phyloP scores from a whole-genome alignment of 2,888 invertebrate genomes.

The Adela reaumurella region DNA sequence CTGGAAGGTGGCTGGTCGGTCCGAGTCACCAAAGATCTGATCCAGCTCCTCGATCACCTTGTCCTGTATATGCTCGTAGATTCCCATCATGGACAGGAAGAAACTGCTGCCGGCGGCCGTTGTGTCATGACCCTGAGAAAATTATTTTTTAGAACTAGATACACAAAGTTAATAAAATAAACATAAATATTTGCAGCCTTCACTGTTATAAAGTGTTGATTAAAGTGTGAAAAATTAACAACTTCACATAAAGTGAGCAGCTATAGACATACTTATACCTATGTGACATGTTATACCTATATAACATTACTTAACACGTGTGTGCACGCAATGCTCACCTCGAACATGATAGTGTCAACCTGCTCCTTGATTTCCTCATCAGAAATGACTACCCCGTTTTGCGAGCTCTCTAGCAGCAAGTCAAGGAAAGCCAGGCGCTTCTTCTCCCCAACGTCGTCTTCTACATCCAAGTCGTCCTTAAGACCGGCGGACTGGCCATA shows the following conservation, averaged over 20 bases:
- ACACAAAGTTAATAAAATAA: too few relatives aligned
- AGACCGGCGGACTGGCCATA: conserved; percentile 70
- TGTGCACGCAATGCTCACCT: conserved; percentile 61
- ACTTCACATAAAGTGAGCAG: too few relatives aligned
- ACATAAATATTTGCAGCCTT: too few relatives aligned
- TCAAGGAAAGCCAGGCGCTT: conserved; percentile 85
- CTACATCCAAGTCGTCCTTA: conserved; percentile 78
- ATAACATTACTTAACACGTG: too few relatives aligned
- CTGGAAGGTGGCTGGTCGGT: conserved; percentile 73
- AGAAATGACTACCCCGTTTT: conserved; percentile 66
- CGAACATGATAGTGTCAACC: conserved; percentile 84
- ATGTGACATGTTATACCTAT: too few relatives aligned
- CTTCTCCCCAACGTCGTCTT: conserved; percentile 77
- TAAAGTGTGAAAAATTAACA: too few relatives aligned
- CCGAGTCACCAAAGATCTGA: conserved; percentile 71
- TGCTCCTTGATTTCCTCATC: conserved; percentile 80
- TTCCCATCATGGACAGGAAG: conserved; percentile 73
- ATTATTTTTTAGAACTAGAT: too few relatives aligned
- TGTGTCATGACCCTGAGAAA: conserved; percentile 70
- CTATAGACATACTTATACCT: too few relatives aligned
- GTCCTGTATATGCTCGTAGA: conserved; percentile 69
- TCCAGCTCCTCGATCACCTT: conserved; percentile 71
- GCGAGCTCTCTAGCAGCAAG: conserved; percentile 73
- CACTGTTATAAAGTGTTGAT: too few relatives aligned
- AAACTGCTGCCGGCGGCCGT: conserved; percentile 81